Percentiles rank a stretch among this genome's conserved stretches.
Evolutionary conservation across 2,797 vertebrate genomes (phyloP).

Genomic region (Aeoliscus strigatus): DNA sequence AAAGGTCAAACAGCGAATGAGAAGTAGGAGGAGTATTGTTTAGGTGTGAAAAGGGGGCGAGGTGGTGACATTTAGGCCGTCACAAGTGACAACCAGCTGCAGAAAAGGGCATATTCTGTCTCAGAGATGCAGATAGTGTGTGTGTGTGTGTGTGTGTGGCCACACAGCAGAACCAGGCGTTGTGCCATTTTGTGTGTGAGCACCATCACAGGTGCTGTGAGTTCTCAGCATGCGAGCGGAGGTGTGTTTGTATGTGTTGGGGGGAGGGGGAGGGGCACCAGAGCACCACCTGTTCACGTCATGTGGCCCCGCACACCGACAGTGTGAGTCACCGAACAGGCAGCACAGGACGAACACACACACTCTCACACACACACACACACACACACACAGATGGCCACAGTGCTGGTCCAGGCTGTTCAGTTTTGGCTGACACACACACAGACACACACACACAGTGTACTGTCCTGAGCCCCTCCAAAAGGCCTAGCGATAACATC

Average conservation of each 20-base stretch:
- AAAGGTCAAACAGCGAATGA: no score
- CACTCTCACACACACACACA: constrained; percentile 57
- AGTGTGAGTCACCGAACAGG: constrained; percentile 62
- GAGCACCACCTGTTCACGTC: constrained; percentile 66
- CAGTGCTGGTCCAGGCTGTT: constrained; percentile 35
- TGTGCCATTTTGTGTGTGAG: no score
- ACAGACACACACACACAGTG: constrained; percentile 10
- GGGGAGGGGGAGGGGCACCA: constrained; percentile 28
- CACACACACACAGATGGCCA: no score
- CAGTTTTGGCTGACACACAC: constrained; percentile 45
- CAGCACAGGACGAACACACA: constrained; percentile 41
- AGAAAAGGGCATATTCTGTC: no score
- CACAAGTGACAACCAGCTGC: no score
- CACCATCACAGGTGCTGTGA: constrained; percentile 23
- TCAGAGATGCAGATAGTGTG: no score
- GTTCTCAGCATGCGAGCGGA: constrained; percentile 18
- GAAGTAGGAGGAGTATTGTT: no score
- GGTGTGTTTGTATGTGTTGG: constrained; percentile 26
- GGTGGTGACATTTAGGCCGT: no score
- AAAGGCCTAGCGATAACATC: constrained; percentile 28
- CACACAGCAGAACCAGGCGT: no score
- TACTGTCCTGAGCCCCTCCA: constrained; percentile 26
- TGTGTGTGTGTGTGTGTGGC: no score
- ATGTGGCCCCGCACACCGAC: constrained; percentile 45
- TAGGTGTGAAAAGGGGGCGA: no score